These are phyloP conservation scores for Coracopsis vasa DNA, from an alignment of 2,113 vertebrate genomes.

Conservation along the genomic window DNA sequence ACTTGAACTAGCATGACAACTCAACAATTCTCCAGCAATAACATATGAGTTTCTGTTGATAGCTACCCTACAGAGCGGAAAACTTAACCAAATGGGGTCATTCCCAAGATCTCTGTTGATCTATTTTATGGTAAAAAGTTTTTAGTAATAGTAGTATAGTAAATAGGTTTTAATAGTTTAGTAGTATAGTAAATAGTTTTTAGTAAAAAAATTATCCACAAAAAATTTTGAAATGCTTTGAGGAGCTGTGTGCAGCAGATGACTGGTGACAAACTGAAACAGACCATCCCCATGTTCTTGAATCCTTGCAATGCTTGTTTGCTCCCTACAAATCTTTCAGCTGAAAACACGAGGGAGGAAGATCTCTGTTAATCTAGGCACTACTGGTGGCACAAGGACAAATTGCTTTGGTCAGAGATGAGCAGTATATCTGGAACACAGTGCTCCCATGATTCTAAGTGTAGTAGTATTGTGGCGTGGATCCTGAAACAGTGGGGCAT, in stretches of 20 bases:
- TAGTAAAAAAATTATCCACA: background rate
- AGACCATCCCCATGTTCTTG: background rate
- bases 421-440: background rate
- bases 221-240: background rate
- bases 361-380: background rate
- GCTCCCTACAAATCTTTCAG: background rate
- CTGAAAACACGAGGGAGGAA: background rate
- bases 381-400: background rate
- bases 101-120: background rate
- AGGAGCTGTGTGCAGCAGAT: background rate
- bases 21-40: background rate
- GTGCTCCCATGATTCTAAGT: background rate
- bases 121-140: background rate
- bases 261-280: background rate
- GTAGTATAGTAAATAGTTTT: too few relatives aligned
- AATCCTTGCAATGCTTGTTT: background rate
- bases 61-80: background rate
- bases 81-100: background rate
- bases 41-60: background rate
- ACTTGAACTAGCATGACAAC: background rate
- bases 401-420: background rate
- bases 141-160: too few relatives aligned
- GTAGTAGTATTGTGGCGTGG: background rate
- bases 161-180: too few relatives aligned
- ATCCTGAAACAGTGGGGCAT: background rate